A percentile compares a stretch with the other conserved stretches of the same genome.
Evolutionary conservation across 1,140 invertebrate genomes (phyloP).

Genomic region (Tetragnatha versicolor): DNA sequence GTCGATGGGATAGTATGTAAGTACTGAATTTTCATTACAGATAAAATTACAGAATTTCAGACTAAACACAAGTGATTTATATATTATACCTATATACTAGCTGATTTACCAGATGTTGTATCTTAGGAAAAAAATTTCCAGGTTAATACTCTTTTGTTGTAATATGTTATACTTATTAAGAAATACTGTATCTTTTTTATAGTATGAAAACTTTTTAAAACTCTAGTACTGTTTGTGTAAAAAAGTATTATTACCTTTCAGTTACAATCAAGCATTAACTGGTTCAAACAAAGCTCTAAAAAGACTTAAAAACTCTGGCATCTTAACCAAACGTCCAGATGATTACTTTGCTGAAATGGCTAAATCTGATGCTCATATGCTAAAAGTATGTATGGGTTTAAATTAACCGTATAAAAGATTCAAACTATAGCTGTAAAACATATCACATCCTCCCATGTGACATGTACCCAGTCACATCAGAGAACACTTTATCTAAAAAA

Average conservation of each 20-base stretch:
- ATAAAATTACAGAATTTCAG: no score
- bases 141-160: no score
- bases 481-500: no score
- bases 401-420: background rate
- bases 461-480: no score
- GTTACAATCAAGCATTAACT: constrained; percentile 88
- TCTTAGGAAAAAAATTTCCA: no score
- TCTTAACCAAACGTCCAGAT: constrained; percentile 84
- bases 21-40: no score
- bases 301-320: constrained; percentile 75
- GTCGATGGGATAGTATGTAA: no score
- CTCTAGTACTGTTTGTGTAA: background rate
- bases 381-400: constrained; percentile 71
- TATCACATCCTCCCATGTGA: no score
- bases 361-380: constrained; percentile 97
- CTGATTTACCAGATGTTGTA: no score
- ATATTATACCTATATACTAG: no score
- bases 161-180: no score
- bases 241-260: constrained; percentile 56
- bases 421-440: background rate
- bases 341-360: constrained; percentile 99
- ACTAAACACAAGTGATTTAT: no score
- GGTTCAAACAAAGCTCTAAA: constrained; percentile 81
- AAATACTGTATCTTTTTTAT: background rate
- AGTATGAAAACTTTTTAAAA: background rate